Evolutionary conservation across 2,888 invertebrate genomes (phyloP).

Genomic region (Drosophila atripex): DNA sequence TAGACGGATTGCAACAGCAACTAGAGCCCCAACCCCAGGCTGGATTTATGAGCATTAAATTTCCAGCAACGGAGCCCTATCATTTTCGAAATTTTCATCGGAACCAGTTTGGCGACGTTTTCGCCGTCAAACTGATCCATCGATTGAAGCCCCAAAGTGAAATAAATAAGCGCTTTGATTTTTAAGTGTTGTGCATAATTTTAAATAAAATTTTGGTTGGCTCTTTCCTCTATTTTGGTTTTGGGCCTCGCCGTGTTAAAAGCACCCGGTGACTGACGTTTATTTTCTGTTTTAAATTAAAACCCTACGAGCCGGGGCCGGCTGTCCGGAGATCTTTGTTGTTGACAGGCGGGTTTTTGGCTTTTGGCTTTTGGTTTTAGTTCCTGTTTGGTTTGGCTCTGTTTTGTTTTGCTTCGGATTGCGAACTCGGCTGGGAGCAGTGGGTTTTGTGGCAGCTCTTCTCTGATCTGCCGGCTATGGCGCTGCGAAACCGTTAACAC

Average conservation of each 20-base stretch:
- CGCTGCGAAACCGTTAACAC: conserved; percentile 81
- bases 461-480: conserved; percentile 52
- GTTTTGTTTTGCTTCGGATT: conserved; percentile 32
- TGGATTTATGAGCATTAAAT: conserved; percentile 73
- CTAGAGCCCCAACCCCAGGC: conserved; percentile 48
- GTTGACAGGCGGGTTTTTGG: conserved; percentile 60
- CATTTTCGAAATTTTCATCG: conserved; percentile 72
- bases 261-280: conserved; percentile 61
- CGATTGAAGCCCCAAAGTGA: conserved; percentile 50
- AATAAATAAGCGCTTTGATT: conserved; percentile 74
- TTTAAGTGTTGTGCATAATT: conserved; percentile 80
- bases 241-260: conserved; percentile 30
- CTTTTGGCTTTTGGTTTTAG: conserved; percentile 3
- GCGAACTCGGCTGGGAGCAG: conserved; percentile 49
- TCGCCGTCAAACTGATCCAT: conserved; percentile 73
- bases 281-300: conserved; percentile 73
- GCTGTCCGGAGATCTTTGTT: conserved; percentile 31
- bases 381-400: conserved; percentile 16
- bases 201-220: conserved; percentile 62
- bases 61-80: conserved; percentile 54
- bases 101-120: conserved; percentile 69
- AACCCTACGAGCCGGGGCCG: conserved; percentile 37
- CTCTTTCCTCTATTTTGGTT: conserved; percentile 28
- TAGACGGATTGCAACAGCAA: conserved; percentile 58
- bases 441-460: conserved; percentile 17